Evolutionary conservation across 2,113 vertebrate species (phyloP), one percentile per base, ranked within the genome.

Genomic region (Martes martes): DNA sequence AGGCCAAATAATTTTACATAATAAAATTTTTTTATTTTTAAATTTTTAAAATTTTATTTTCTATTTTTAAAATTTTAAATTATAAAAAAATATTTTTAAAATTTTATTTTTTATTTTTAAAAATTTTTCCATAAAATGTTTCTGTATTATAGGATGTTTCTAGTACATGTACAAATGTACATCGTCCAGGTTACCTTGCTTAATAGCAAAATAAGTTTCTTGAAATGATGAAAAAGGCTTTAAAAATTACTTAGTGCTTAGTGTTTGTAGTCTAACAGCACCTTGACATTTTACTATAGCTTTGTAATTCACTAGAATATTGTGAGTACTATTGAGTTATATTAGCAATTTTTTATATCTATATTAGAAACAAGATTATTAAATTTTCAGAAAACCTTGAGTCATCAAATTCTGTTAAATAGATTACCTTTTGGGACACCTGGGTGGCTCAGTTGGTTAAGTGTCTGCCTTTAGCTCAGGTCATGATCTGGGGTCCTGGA

Each of bases 271-370:
- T 47, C 24, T 89, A 94, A 94, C 14, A 76, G 42, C 74, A 84
- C 6, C 81, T 13, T 61, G 16, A 69, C 59, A 82, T 69, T 92
- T 92, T 67, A 45, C 9, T 85, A 31, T 59, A 79, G 69, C 92
- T 94, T 89, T 94, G 4, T 69, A 92, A 90, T 47, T 73, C 45
- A 92, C 45, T n/a, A 90, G 50, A 87, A 78, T 94, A 61, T 73
- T 69, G 19, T 87, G 15, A 65, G 7, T 65, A 90, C n/a, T 86
- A 81, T 55, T 47, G 50, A 7, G 24, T 92, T 86, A 69, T 45
- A 13, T 31, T 28, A 74, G 63, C 13, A 82, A 55, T 69, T 42
- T 79, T 89, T 45, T 21, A 45, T 23, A 33, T 73, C 28, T 76
- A 10, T 61, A 69, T 57, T 71, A 31, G 50, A 82, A 92, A 95